Base-by-base conservation (phyloP, 2,888 invertebrate genomes). In the Drosophila borealis region DNA sequence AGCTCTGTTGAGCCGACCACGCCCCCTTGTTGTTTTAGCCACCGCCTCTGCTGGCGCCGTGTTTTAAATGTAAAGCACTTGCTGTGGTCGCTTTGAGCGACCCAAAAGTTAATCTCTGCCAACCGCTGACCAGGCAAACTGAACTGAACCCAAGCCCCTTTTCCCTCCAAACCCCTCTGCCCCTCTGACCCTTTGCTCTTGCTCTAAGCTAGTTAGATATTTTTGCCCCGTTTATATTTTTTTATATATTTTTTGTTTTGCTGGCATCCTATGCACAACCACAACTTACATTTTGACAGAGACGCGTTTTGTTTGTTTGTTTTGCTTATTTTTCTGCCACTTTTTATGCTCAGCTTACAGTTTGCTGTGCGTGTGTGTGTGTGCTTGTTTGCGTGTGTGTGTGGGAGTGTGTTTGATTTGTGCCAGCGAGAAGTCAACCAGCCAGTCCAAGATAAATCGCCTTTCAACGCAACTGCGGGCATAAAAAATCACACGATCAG, bases 401-500 rank as follows among this genome's bases (percentile, higher is more conserved):
- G 48, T 29, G 34, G 17, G 62, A 19, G 51, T 49, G 57, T 45
- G 57, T 71, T 74, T 74, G 80, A 80, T 80, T 81, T 86, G 83
- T 80, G 77, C 71, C 68, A 79, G 74, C 65, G 50, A 69, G 46
- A 75, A 82, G 77, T 80, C 80, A 81, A 77, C 70, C 78, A 71
- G 67, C 70, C 81, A 78, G 83, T 80, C 63, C 80, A 89, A 85
- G 88, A 85, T 80, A 90, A 90, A 89, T 90, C 88, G 87, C 86
- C 89, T 89, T 88, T 89, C 89, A 87, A 71, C 83, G 74, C 84
- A 84, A 85, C 87, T 80, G 76, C 67, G 72, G 81, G 77, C 80
- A 80, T 83, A 90, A 89, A 89, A 90, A 89, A 90, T 85, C 78
- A 80, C 80, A 87, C 84, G 86, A 90, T 86, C 89, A 86, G 84